phyloP scores from a whole-genome alignment of 2,888 invertebrate species.

The Andrena chrysosceles region DNA sequence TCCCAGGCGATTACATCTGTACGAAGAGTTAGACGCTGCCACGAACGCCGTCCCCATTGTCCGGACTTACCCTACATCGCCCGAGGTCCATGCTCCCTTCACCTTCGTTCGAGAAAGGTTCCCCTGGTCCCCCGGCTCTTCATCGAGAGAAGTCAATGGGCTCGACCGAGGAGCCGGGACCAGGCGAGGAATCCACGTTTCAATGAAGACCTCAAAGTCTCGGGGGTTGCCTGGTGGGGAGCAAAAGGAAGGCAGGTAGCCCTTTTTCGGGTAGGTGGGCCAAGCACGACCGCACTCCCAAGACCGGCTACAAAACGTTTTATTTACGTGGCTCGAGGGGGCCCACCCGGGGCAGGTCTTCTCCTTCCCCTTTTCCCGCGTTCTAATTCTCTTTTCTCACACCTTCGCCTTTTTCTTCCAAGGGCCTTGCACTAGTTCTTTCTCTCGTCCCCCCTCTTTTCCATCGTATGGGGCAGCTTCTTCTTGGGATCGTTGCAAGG shows the following conservation, averaged over 20 bases:
- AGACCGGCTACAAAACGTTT: conserved; percentile 79
- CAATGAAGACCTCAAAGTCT: conserved; percentile 78
- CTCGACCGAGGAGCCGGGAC: conserved; percentile 31
- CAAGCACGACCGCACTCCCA: conserved; percentile 76
- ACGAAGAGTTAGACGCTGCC: conserved; percentile 66
- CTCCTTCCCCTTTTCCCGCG: conserved; percentile 17
- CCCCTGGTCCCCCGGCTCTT: conserved; percentile 25
- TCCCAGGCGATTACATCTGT: conserved; percentile 84
- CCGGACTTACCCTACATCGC: conserved; percentile 57
- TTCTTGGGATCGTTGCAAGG: conserved; percentile 59
- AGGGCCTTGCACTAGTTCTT: conserved; percentile 4
- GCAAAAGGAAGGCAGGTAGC: conserved; percentile 72
- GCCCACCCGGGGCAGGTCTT: conserved; percentile 25
- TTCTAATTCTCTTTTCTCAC: conserved; percentile 61
- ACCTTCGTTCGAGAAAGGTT: conserved; percentile 36
- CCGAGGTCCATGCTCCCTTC: conserved; percentile 32
- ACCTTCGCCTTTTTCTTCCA: conserved; percentile 33
- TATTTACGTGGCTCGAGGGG: conserved; percentile 71
- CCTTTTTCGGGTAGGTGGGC: conserved; percentile 76
- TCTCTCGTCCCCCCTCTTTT: not conserved
- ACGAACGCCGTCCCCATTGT: conserved; percentile 56
- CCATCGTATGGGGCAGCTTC: not conserved
- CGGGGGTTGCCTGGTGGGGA: conserved; percentile 13
- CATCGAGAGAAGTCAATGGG: conserved; percentile 69
- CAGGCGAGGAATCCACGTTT: conserved; percentile 40